A percentile compares a stretch with the other conserved stretches of the same genome.
phyloP scores from a whole-genome alignment of 2,888 invertebrate genomes.

The Corythucha ciliata region DNA sequence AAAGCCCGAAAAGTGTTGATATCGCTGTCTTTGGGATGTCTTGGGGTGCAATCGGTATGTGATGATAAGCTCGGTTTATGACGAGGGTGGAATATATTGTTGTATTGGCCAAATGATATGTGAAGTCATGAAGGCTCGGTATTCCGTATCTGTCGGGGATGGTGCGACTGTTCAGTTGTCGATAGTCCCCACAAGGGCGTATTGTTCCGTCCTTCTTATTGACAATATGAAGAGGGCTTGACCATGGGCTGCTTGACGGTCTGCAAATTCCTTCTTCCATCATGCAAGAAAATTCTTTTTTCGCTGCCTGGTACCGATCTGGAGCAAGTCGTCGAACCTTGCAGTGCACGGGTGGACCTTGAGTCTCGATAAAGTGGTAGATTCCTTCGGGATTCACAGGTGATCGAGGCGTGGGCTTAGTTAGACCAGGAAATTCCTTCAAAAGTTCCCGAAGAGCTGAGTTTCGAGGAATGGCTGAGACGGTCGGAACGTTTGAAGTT shows the following conservation, averaged over 20 bases:
- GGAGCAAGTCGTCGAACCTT: constrained; percentile 36
- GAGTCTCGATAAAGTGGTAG: constrained; percentile 34
- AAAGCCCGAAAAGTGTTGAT: constrained; percentile 7
- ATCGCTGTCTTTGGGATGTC: constrained; percentile 36
- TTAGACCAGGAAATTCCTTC: no score
- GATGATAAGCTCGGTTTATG: constrained; percentile 35
- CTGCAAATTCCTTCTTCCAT: constrained; percentile 20
- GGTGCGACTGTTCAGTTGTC: constrained; percentile 36
- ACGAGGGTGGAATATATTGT: constrained; percentile 38
- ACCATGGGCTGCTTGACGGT: constrained; percentile 9
- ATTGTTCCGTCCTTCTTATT: constrained; percentile 4
- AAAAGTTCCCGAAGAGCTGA: no score
- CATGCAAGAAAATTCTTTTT: constrained; percentile 37
- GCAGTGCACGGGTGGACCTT: constrained; percentile 37
- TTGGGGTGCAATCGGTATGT: constrained; percentile 21
- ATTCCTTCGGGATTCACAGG: no score
- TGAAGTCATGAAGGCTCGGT: neutral
- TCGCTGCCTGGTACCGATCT: constrained; percentile 29
- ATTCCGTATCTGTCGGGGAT: constrained; percentile 34
- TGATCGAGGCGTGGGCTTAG: no score
- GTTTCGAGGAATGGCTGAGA: no score
- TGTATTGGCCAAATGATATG: constrained; percentile 35
- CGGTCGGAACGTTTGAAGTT: no score
- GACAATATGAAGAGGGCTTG: constrained; percentile 4
- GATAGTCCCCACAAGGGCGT: constrained; percentile 40